Conservation (phyloP, 2,797 vertebrate species). For the Zenarchopterus dispar region DNA sequence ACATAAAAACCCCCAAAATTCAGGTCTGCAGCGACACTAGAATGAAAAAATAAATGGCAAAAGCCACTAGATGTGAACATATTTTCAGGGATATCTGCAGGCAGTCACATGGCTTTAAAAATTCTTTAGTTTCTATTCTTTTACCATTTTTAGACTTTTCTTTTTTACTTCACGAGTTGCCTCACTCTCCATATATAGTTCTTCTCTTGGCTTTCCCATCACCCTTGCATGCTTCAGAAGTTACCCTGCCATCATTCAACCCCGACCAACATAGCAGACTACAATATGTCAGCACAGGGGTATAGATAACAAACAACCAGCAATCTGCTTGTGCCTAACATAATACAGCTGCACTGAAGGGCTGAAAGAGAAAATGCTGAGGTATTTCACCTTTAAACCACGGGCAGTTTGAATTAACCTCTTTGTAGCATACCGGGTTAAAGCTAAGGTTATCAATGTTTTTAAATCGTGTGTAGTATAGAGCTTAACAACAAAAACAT, state of each 20-base stretch:
- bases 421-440: too few relatives aligned
- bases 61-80: not conserved
- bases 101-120: not conserved
- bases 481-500: too few relatives aligned
- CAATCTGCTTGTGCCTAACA: not conserved
- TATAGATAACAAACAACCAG: slow-evolving; percentile 1
- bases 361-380: too few relatives aligned
- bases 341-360: too few relatives aligned
- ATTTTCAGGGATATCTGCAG: not conserved
- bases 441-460: too few relatives aligned
- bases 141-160: not conserved
- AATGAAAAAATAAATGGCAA: not conserved
- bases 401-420: too few relatives aligned
- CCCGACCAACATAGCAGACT: not conserved
- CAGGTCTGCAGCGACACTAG: not conserved
- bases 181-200: slow-evolving; percentile 5
- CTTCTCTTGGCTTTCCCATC: not conserved
- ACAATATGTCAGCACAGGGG: not conserved
- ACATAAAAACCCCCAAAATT: not conserved
- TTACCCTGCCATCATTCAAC: slow-evolving; percentile 1
- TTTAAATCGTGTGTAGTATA: too few relatives aligned
- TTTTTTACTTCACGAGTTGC: not conserved
- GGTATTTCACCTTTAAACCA: too few relatives aligned
- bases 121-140: not conserved
- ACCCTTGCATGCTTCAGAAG: not conserved